A percentile compares a stretch with the other conserved stretches of the same genome.
These are phyloP conservation scores for Patiria pectinifera DNA, from an alignment of 53 echinoderm and acorn worm genomes.

Conservation along the genomic window DNA sequence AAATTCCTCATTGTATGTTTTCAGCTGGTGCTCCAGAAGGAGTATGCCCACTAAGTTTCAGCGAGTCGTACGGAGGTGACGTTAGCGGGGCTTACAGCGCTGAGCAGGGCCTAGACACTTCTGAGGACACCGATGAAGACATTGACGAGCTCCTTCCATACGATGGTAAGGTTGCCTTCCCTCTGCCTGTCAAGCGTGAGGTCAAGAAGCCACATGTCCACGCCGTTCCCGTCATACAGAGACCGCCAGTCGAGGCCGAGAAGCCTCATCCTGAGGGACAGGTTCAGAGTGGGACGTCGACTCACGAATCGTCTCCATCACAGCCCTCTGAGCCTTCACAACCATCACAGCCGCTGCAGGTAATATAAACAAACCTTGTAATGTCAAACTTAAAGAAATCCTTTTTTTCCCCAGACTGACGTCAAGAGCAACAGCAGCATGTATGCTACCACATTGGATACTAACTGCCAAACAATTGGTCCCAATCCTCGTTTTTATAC, in stretches of 20 bases:
- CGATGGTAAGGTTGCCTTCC: slow-evolving; percentile 81
- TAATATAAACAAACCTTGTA: neutral
- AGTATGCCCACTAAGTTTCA: slow-evolving; percentile 85
- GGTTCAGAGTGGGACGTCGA: slow-evolving; percentile 40
- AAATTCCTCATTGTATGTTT: neutral
- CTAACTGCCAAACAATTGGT: too few species aligned
- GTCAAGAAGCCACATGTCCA: slow-evolving; percentile 35
- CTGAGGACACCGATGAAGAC: slow-evolving; percentile 93
- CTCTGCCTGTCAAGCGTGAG: slow-evolving; percentile 66
- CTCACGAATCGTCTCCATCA: slow-evolving; percentile 55
- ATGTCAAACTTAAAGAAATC: too few species aligned
- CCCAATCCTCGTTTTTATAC: too few species aligned
- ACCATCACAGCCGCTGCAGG: slow-evolving; percentile 61
- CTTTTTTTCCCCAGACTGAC: neutral
- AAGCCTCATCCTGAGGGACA: slow-evolving; percentile 62
- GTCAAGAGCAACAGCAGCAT: too few species aligned
- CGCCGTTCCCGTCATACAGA: slow-evolving; percentile 52
- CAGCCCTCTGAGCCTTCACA: slow-evolving; percentile 58
- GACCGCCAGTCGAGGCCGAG: slow-evolving; percentile 60
- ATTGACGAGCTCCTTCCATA: slow-evolving; percentile 95
- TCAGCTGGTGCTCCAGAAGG: slow-evolving; percentile 68
- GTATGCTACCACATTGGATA: too few species aligned
- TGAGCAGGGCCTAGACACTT: slow-evolving; percentile 91
- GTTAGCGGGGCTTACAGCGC: slow-evolving; percentile 97
- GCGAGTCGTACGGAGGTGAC: slow-evolving; percentile 97